phyloP scores from a whole-genome alignment of 2,797 vertebrate species.

The Helostoma temminkii region DNA sequence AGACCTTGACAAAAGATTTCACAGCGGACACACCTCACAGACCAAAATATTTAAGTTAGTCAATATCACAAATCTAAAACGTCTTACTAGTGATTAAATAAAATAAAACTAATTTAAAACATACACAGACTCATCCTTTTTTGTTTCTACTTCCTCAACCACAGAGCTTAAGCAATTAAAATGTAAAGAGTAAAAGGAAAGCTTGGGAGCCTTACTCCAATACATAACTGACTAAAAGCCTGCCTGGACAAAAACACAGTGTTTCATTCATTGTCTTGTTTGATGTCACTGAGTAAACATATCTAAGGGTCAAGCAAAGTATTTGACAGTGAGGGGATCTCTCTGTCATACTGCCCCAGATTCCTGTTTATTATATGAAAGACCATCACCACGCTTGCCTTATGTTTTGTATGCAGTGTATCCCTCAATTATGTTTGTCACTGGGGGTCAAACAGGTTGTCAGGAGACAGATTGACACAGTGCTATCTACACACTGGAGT shows the following conservation, averaged over 20 bases:
- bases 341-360: slow-evolving; percentile 38
- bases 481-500: slow-evolving; percentile 11
- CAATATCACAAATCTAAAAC: too few species aligned
- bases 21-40: not conserved
- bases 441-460: slow-evolving; percentile 43
- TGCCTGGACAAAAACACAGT: slow-evolving; percentile 30
- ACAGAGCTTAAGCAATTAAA: not conserved
- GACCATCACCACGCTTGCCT: slow-evolving; percentile 22
- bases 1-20: slow-evolving; percentile 9
- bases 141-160: not conserved
- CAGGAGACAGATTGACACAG: slow-evolving; percentile 36
- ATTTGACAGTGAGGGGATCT: slow-evolving; percentile 35
- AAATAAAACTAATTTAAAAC: not conserved
- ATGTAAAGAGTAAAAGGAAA: slow-evolving; percentile 3
- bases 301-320: slow-evolving; percentile 47
- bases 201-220: not conserved
- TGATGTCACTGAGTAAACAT: slow-evolving; percentile 61
- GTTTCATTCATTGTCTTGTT: slow-evolving; percentile 39
- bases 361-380: slow-evolving; percentile 53
- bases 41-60: too few species aligned
- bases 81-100: not conserved
- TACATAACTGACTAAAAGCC: slow-evolving; percentile 14
- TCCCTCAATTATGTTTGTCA: slow-evolving; percentile 54
- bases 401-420: slow-evolving; percentile 21
- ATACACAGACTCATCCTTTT: not conserved